A percentile compares a stretch with the other conserved stretches of the same genome.
Conservation (phyloP, 2,888 invertebrate genomes). For the Proisotoma minuta region DNA sequence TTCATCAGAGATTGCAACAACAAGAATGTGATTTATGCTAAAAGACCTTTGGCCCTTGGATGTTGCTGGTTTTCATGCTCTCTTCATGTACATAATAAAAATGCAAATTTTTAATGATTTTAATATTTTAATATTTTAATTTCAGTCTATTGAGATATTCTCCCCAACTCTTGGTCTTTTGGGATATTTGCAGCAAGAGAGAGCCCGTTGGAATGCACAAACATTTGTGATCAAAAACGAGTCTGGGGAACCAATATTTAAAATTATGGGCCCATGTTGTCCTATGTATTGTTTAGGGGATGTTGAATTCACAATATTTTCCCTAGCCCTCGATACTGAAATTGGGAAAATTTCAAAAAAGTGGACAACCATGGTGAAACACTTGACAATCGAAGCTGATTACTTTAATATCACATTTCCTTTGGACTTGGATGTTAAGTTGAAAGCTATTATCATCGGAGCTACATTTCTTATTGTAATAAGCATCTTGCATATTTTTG, state of each 20-base stretch:
- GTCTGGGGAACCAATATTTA: conserved; percentile 49
- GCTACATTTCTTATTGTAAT: conserved; percentile 13
- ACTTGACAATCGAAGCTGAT: conserved; percentile 5
- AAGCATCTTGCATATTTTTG: too few species aligned
- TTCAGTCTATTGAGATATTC: conserved; percentile 48
- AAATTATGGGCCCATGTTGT: conserved; percentile 51
- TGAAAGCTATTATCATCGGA: conserved; percentile 11
- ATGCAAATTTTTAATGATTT: neutral
- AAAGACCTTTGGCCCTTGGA: conserved; percentile 52
- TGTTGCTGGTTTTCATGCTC: conserved; percentile 53
- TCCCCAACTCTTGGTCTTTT: conserved; percentile 32
- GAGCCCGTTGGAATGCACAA: conserved; percentile 21
- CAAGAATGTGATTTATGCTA: conserved; percentile 53
- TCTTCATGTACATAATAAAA: conserved; percentile 49
- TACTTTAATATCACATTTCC: conserved; percentile 6
- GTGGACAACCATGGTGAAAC: neutral
- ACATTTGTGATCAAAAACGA: conserved; percentile 49
- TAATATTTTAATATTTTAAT: neutral
- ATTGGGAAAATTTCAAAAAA: conserved; percentile 8
- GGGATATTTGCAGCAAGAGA: conserved; percentile 6
- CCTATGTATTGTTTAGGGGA: conserved; percentile 52
- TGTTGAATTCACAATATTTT: conserved; percentile 51
- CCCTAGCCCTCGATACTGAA: neutral
- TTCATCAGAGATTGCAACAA: conserved; percentile 52
- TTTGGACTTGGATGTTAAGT: conserved; percentile 5